Conservation (phyloP, 2,113 vertebrate genomes). For the Tinamus guttatus region DNA sequence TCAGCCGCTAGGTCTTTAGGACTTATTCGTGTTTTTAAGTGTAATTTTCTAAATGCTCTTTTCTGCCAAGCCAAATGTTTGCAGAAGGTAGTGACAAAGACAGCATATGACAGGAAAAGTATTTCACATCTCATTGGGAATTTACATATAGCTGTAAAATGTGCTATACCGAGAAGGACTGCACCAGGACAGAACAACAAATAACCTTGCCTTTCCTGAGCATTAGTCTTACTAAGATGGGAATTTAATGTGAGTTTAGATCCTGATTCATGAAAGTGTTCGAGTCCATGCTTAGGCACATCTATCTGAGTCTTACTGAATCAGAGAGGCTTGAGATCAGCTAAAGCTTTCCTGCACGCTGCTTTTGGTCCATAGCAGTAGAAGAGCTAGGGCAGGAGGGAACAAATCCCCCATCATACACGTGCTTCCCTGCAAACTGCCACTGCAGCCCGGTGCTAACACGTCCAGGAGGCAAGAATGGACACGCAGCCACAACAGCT, state of each 20-base stretch:
- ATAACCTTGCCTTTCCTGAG: conserved; percentile 7
- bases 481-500: background rate
- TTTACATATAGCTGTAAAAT: conserved; percentile 49
- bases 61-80: conserved; percentile 4
- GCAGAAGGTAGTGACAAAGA: background rate
- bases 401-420: background rate
- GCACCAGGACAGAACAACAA: conserved; percentile 5
- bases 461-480: background rate
- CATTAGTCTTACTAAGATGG: background rate
- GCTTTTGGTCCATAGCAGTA: background rate
- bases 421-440: background rate
- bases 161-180: background rate
- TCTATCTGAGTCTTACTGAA: background rate
- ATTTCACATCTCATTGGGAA: conserved; percentile 18
- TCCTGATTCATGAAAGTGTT: background rate
- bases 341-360: background rate
- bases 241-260: background rate
- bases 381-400: background rate
- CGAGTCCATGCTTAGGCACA: background rate
- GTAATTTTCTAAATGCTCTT: conserved; percentile 32
- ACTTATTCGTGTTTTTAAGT: background rate
- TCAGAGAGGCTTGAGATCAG: background rate
- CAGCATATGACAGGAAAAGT: background rate
- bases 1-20: background rate
- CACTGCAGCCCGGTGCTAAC: background rate